A percentile compares a stretch with the other conserved stretches of the same genome.
Conservation (phyloP, 2,797 vertebrate species). For the Mycteria americana region DNA sequence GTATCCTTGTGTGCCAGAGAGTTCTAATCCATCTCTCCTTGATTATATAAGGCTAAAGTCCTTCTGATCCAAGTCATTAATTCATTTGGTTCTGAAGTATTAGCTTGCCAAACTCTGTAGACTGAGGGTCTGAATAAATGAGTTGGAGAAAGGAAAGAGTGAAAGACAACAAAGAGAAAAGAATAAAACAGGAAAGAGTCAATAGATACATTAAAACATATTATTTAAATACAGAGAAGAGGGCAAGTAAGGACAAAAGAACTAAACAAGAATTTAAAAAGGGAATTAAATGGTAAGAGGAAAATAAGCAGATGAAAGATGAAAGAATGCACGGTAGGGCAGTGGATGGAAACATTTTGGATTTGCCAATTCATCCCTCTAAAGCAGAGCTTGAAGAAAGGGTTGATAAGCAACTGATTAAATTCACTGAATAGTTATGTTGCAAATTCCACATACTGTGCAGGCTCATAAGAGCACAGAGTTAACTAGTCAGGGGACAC, state of each 20-base stretch:
- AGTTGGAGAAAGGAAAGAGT: background rate
- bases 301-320: background rate
- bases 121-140: background rate
- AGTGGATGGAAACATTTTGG: background rate
- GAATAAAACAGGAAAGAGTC: background rate
- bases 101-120: background rate
- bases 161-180: background rate
- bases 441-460: background rate
- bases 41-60: background rate
- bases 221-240: background rate
- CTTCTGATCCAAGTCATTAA: background rate
- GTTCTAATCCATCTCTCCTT: background rate
- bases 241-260: background rate
- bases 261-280: background rate
- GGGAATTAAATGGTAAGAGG: background rate
- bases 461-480: conserved; percentile 47
- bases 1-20: background rate
- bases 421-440: conserved; percentile 5
- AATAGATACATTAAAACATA: background rate
- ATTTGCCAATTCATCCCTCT: background rate
- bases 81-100: background rate
- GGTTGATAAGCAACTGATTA: background rate
- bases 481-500: conserved; percentile 12
- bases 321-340: background rate
- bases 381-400: background rate